A percentile compares a stretch with the other conserved stretches of the same genome.
phyloP scores from a whole-genome alignment of 2,113 vertebrate genomes.

The Albula glossodonta region DNA sequence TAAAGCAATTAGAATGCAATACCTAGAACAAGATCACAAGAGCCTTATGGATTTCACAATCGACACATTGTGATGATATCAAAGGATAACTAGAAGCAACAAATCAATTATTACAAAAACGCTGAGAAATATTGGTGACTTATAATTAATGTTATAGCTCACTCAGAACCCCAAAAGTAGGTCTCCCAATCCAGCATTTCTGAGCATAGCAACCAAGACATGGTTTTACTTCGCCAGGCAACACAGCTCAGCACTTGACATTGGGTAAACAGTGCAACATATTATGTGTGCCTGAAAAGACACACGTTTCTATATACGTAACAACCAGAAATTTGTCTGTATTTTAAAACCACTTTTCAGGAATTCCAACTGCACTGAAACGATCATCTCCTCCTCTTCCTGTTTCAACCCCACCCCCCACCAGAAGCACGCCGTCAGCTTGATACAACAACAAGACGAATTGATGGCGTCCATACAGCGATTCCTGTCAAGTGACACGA shows the following conservation, averaged over 20 bases:
- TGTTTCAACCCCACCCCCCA: not conserved
- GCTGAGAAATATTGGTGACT: too few relatives aligned
- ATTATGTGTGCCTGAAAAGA: too few relatives aligned
- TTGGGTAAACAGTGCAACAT: too few relatives aligned
- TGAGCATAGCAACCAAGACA: too few relatives aligned
- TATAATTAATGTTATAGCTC: too few relatives aligned
- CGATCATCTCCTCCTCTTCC: not conserved
- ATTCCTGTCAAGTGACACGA: not conserved
- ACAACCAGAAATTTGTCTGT: not conserved
- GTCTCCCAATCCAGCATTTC: too few relatives aligned
- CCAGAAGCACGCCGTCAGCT: not conserved
- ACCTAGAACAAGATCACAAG: not conserved
- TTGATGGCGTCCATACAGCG: not conserved
- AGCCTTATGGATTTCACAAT: not conserved
- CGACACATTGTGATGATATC: not conserved
- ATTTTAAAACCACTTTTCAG: not conserved
- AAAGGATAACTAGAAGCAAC: too few relatives aligned
- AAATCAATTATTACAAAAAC: too few relatives aligned
- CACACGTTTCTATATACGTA: not conserved
- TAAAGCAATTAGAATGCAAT: not conserved
- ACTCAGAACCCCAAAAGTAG: too few relatives aligned
- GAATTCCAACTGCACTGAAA: not conserved
- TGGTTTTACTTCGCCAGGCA: too few relatives aligned
- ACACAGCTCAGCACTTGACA: too few relatives aligned
- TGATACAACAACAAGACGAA: not conserved